These are phyloP conservation scores for Petrocephalus microphthalmus DNA, from an alignment of 2,113 vertebrate genomes.

Conservation along the genomic window DNA sequence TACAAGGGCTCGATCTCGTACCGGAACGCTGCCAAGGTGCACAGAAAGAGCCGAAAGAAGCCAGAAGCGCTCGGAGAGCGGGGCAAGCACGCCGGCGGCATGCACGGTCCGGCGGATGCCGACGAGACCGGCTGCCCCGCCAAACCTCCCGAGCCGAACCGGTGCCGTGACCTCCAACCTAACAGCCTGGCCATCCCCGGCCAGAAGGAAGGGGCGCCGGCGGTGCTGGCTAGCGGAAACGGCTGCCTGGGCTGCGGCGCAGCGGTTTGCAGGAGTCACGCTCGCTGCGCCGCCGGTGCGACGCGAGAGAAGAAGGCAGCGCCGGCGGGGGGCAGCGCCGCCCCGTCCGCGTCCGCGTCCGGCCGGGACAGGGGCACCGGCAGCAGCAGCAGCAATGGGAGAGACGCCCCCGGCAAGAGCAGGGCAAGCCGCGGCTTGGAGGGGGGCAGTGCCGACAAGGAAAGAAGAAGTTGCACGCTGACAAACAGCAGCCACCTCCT, in stretches of 20 bases:
- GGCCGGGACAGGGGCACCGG: background rate
- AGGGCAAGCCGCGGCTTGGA: constrained; percentile 36
- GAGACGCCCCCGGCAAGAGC: constrained; percentile 35
- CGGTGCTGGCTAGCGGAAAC: constrained; percentile 50
- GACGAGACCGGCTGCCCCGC: constrained; percentile 38
- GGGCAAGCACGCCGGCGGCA: constrained; percentile 34
- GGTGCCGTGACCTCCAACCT: constrained; percentile 33
- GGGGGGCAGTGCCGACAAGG: constrained; percentile 32
- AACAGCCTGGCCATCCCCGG: constrained; percentile 30
- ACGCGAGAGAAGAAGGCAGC: constrained; percentile 43
- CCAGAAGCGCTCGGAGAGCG: constrained; percentile 37
- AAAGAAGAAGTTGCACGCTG: constrained; percentile 52
- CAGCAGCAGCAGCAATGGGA: constrained; percentile 6
- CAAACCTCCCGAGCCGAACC: constrained; percentile 22
- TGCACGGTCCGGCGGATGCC: constrained; percentile 55
- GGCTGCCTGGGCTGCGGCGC: constrained; percentile 49
- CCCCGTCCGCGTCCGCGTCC: too few relatives aligned
- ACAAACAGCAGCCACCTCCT: constrained; percentile 29
- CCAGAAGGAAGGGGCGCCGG: constrained; percentile 37
- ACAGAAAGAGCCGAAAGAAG: constrained; percentile 67
- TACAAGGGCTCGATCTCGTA: constrained; percentile 88
- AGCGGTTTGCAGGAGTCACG: constrained; percentile 33
- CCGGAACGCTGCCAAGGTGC: constrained; percentile 79
- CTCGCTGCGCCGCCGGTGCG: constrained; percentile 49
- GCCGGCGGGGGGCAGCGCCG: constrained; percentile 41